These are phyloP conservation scores for Himalopsyche phryganea DNA, from an alignment of 1,140 invertebrate species.

Conservation along the genomic window DNA sequence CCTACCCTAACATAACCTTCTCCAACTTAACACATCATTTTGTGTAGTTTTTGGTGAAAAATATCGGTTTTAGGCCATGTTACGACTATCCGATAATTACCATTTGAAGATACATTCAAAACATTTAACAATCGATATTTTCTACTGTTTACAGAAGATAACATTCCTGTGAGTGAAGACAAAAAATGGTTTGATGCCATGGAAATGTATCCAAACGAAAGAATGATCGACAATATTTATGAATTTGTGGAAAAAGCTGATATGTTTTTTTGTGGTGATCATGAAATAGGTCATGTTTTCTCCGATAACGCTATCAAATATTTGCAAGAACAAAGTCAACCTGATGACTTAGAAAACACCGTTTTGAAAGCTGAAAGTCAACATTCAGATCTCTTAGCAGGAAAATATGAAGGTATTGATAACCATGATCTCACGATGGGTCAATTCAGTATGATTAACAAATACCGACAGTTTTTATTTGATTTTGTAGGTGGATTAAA, in stretches of 20 bases:
- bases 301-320: constrained; percentile 40
- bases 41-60: no score
- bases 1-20: no score
- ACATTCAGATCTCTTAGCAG: constrained; percentile 68
- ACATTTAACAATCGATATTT: background rate
- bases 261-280: constrained; percentile 45
- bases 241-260: constrained; percentile 40
- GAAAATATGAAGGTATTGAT: constrained; percentile 67
- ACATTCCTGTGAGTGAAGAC: constrained; percentile 30
- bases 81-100: no score
- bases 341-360: constrained; percentile 34
- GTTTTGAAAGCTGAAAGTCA: constrained; percentile 60
- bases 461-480: no score
- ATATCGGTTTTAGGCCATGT: no score
- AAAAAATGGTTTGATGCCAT: constrained; percentile 28
- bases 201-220: constrained; percentile 35
- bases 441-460: no score
- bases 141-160: constrained; percentile 18
- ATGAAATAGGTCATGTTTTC: constrained; percentile 51
- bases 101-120: no score
- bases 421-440: background rate
- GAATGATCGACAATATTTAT: constrained; percentile 40
- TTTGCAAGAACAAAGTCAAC: constrained; percentile 39
- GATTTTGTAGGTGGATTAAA: constrained; percentile 78
- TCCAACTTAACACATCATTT: no score